Evolutionary conservation across 2,888 invertebrate genomes (phyloP).

Genomic region (Drosophila quinaria): DNA sequence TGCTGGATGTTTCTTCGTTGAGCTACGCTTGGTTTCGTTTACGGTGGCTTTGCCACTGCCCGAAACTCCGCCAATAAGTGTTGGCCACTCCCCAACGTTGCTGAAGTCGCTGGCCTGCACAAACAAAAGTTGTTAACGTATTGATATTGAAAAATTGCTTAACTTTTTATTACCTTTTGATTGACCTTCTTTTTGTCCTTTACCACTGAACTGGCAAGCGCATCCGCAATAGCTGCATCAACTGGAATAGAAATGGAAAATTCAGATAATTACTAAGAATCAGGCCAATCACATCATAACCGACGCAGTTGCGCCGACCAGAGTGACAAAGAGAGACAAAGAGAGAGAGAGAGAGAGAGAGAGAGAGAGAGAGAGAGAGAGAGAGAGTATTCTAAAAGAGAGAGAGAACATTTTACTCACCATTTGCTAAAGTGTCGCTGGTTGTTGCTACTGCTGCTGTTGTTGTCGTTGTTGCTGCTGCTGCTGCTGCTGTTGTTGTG

Average conservation of each 20-base stretch:
- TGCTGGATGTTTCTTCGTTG: slow-evolving; percentile 76
- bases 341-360: slow-evolving; percentile 8
- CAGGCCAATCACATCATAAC: slow-evolving; percentile 58
- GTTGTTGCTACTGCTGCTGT: slow-evolving; percentile 28
- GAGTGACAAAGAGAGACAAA: slow-evolving; percentile 5
- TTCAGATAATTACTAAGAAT: slow-evolving; percentile 43
- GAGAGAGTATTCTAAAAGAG: slow-evolving; percentile 1
- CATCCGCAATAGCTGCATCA: slow-evolving; percentile 70
- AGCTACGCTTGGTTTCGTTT: slow-evolving; percentile 85
- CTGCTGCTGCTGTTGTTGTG: slow-evolving; percentile 40
- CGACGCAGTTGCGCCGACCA: slow-evolving; percentile 59
- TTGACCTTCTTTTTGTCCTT: slow-evolving; percentile 87
- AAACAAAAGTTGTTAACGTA: neutral
- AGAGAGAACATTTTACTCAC: slow-evolving; percentile 61
- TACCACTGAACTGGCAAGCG: slow-evolving; percentile 85
- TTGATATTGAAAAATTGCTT: neutral
- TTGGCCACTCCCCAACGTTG: slow-evolving; percentile 97
- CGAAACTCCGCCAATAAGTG: slow-evolving; percentile 88
- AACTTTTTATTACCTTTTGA: slow-evolving; percentile 86
- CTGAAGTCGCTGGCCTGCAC: slow-evolving; percentile 93
- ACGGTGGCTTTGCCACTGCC: slow-evolving; percentile 87
- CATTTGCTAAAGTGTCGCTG: slow-evolving; percentile 64
- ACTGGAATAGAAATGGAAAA: slow-evolving; percentile 57
- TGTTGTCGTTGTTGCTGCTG: slow-evolving; percentile 32
- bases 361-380: slow-evolving; percentile 10